These are phyloP conservation scores for Neomorphus geoffroyi DNA, from an alignment of 2,797 vertebrate genomes.

Conservation along the genomic window DNA sequence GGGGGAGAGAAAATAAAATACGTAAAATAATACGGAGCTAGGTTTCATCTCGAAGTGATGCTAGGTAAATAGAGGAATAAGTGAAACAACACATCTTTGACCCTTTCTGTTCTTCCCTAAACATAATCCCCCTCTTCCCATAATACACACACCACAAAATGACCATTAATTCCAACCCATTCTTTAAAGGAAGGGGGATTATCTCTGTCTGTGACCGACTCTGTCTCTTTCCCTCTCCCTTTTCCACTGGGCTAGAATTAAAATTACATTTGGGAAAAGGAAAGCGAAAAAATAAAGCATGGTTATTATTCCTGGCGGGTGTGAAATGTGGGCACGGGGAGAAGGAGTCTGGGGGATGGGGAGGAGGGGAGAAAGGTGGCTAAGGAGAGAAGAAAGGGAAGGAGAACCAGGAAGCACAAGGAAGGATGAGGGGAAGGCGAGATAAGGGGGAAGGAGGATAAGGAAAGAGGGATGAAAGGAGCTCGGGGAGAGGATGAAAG, in stretches of 20 bases:
- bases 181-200: conserved; percentile 41
- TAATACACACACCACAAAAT: background rate
- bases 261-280: background rate
- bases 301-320: conserved; percentile 59
- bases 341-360: conserved; percentile 60
- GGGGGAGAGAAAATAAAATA: background rate
- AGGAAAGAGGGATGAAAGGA: conserved; percentile 35
- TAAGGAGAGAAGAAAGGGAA: conserved; percentile 66
- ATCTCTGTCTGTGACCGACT: conserved; percentile 15
- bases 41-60: conserved; percentile 29
- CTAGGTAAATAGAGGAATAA: background rate
- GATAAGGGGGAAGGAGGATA: conserved; percentile 10
- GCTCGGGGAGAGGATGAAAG: background rate
- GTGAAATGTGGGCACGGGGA: conserved; percentile 23
- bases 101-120: background rate
- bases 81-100: conserved; percentile 37
- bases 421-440: conserved; percentile 22
- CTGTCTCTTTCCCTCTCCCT: background rate
- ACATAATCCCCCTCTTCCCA: background rate
- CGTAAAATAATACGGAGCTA: background rate
- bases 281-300: background rate
- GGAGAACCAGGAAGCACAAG: conserved; percentile 46
- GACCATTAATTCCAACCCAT: conserved; percentile 50
- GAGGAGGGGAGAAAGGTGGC: conserved; percentile 59
- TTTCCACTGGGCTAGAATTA: background rate